phyloP scores from a whole-genome alignment of 2,888 invertebrate species.

The Heliconius ismenius region DNA sequence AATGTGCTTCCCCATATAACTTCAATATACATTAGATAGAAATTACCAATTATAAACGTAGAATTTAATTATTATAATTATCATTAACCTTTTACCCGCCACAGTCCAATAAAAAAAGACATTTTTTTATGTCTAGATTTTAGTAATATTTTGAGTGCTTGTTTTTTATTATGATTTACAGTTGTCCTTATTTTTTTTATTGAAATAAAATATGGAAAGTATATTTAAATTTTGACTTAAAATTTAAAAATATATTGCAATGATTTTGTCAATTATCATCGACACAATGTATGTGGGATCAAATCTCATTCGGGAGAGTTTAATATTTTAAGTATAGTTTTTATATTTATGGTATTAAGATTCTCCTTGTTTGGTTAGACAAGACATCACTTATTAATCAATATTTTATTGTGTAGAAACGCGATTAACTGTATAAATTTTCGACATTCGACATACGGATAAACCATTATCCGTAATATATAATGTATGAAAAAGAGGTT shows the following conservation, averaged over 20 bases:
- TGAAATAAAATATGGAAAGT: neutral
- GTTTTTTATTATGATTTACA: neutral
- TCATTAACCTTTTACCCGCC: neutral
- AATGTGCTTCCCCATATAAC: constrained; percentile 63
- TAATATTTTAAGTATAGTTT: constrained; percentile 3
- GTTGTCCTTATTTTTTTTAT: neutral
- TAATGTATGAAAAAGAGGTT: too few relatives aligned
- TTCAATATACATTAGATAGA: constrained; percentile 45
- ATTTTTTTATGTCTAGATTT: constrained; percentile 1
- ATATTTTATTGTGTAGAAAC: neutral
- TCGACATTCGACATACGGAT: neutral
- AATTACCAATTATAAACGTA: constrained; percentile 45
- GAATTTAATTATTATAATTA: constrained; percentile 3
- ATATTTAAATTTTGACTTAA: neutral
- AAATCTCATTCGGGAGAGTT: neutral
- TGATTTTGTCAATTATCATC: constrained; percentile 1
- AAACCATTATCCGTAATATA: neutral
- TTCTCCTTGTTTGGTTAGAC: neutral
- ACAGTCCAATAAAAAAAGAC: neutral
- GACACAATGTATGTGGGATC: neutral
- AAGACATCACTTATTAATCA: neutral
- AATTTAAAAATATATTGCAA: constrained; percentile 9
- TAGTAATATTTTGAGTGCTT: neutral
- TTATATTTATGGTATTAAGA: neutral
- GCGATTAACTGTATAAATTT: neutral